Base-by-base conservation (phyloP, 2,797 vertebrate species). In the Gymnodraco acuticeps region DNA sequence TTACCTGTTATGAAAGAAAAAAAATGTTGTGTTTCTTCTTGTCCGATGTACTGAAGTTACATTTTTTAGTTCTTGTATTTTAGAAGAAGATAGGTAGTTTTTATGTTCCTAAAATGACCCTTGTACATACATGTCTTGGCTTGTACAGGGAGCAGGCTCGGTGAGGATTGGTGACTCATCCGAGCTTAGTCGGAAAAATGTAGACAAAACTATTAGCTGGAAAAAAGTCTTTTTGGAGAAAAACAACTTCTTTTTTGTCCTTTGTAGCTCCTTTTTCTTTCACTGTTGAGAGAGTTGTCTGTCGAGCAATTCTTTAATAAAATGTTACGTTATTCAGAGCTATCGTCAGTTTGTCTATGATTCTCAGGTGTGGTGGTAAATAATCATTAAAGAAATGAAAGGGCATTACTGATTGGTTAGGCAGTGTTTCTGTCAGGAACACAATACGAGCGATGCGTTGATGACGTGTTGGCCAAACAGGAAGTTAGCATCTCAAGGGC, bases 281-380 rank as follows among this genome's bases (percentile, higher is more conserved):
- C 91, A 95, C 94, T 93, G 96, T 94, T 95, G 86, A 84, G 95
- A 97, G 96, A 96, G 95, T 96, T 97, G 96, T 97, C 96, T 98
- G 97, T 96, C 83, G 89, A 97, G 93, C 95, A 96, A 97, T 97
- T 97, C 96, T 97, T 95, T 94, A 99, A 99, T 99, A 99, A 95
- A 99, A 98, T 95, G 95, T 98, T 98, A 96, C 96, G 95, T 97
- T 97, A 95, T 95, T 94, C 95, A 95, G 93, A 96, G 94, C 70
- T 73, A 93, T 89, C 86, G 81, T 94, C 94, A 82, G 92, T 96
- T 87, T 83, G 53, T 87, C 78, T 42, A 52, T 84, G 48, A 62
- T 50, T 47, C 59, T 65, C 63, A 33, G 16, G 11, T 70, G 43
- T 63, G 54, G 46, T 17, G 16, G 10, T 20, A 7, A 23, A 60